phyloP scores from a whole-genome alignment of 1,140 invertebrate genomes.

The Harpegnathos saltator region DNA sequence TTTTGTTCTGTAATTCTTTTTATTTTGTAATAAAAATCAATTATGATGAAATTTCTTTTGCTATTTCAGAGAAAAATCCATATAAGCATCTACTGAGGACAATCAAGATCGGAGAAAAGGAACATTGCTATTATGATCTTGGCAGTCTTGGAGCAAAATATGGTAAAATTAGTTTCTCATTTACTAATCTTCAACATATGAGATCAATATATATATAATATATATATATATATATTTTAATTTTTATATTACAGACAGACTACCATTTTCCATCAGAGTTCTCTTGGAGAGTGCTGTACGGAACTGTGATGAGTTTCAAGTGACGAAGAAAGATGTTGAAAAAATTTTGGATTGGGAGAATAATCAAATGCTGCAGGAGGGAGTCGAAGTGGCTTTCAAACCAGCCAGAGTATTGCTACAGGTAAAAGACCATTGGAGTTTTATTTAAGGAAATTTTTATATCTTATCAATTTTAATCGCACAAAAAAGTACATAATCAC shows the following conservation, averaged over 20 bases:
- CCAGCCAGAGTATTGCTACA: slow-evolving; percentile 98
- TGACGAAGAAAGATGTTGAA: slow-evolving; percentile 94
- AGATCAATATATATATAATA: background rate
- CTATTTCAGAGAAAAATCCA: slow-evolving; percentile 89
- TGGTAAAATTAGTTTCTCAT: slow-evolving; percentile 87
- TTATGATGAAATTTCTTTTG: slow-evolving; percentile 42
- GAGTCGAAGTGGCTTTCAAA: slow-evolving; percentile 98
- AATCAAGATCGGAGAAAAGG: slow-evolving; percentile 88
- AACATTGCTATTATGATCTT: slow-evolving; percentile 92
- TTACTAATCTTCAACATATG: background rate
- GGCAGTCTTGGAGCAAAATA: slow-evolving; percentile 90
- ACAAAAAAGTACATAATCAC: slow-evolving; percentile 6
- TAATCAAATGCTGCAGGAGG: slow-evolving; percentile 89
- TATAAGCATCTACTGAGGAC: slow-evolving; percentile 90
- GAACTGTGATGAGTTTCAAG: slow-evolving; percentile 98
- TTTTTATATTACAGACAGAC: slow-evolving; percentile 86
- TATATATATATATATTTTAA: slow-evolving; percentile 29
- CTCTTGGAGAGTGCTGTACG: slow-evolving; percentile 97
- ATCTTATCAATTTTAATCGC: background rate
- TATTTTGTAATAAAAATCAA: slow-evolving; percentile 9
- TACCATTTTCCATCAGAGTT: slow-evolving; percentile 98
- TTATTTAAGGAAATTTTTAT: background rate
- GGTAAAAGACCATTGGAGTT: slow-evolving; percentile 83
- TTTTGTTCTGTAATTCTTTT: background rate
- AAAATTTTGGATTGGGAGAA: slow-evolving; percentile 97